These are phyloP conservation scores for Parapsyche elsis DNA, from an alignment of 1,140 invertebrate species.

Conservation along the genomic window DNA sequence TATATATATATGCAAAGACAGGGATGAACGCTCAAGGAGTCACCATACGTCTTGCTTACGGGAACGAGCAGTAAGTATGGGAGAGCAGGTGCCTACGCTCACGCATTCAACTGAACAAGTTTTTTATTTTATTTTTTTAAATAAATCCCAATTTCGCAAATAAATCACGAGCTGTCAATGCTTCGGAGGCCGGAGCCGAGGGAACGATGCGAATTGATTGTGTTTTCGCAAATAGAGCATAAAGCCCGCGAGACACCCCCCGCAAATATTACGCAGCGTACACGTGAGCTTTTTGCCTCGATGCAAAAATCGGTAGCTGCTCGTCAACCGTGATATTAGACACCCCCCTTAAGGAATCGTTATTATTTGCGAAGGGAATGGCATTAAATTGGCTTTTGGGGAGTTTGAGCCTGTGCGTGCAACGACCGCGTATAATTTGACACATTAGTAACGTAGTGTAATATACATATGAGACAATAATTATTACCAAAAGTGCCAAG, in stretches of 20 bases:
- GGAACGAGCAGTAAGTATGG: background rate
- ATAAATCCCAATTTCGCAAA: slow-evolving; percentile 41
- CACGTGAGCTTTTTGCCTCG: slow-evolving; percentile 13
- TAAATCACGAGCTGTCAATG: slow-evolving; percentile 53
- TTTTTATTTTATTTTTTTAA: slow-evolving; percentile 35
- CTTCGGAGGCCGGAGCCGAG: background rate
- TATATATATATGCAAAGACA: slow-evolving; percentile 26
- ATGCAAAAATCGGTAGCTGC: background rate
- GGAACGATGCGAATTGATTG: slow-evolving; percentile 27
- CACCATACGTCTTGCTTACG: slow-evolving; percentile 43
- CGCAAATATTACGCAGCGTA: background rate
- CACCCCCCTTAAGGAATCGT: slow-evolving; percentile 1
- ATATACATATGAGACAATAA: too few relatives aligned
- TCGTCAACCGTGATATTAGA: slow-evolving; percentile 24
- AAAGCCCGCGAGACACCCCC: slow-evolving; percentile 11
- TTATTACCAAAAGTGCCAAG: too few relatives aligned
- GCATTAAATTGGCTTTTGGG: slow-evolving; percentile 27
- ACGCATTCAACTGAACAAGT: slow-evolving; percentile 26
- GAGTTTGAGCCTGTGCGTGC: background rate
- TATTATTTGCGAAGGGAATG: background rate
- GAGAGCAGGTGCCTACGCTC: slow-evolving; percentile 31
- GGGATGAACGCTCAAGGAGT: slow-evolving; percentile 27
- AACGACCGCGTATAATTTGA: background rate
- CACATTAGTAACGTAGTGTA: background rate
- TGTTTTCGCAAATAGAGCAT: slow-evolving; percentile 14